These are phyloP conservation scores for Charina bottae DNA, from an alignment of 2,113 vertebrate species.

Conservation along the genomic window DNA sequence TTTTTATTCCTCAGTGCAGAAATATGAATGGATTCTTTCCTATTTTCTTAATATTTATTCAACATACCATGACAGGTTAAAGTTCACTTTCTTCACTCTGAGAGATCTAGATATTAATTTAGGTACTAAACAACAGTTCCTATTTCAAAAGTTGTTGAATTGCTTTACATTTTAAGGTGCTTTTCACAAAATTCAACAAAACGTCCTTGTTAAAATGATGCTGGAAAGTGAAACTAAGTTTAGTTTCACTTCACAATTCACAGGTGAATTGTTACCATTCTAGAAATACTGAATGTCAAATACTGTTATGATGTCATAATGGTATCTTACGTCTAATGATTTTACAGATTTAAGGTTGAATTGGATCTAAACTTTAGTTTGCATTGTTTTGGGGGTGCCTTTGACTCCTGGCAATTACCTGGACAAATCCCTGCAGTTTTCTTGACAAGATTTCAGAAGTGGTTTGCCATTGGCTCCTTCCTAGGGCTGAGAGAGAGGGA, in stretches of 20 bases:
- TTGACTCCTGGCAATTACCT: not conserved
- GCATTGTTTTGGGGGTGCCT: not conserved
- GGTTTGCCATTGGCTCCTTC: not conserved
- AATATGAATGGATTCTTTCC: not conserved
- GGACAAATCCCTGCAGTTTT: not conserved
- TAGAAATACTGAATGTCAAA: not conserved
- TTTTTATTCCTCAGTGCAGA: not conserved
- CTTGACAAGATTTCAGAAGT: not conserved
- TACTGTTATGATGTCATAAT: not conserved
- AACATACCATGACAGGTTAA: not conserved
- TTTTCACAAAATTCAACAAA: not conserved
- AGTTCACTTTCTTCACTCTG: not conserved
- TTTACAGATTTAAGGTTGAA: not conserved
- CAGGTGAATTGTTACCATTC: not conserved
- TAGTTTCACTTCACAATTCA: too few relatives aligned
- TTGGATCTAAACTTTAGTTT: not conserved
- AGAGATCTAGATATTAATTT: not conserved
- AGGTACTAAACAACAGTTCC: not conserved
- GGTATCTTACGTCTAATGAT: not conserved
- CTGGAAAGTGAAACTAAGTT: slow-evolving; percentile 3
- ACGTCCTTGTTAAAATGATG: not conserved
- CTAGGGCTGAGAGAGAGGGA: not conserved
- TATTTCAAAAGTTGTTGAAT: not conserved
- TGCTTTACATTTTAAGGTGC: not conserved
- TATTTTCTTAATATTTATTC: not conserved